Percentiles rank a stretch among this genome's conserved stretches.
Evolutionary conservation across 2,113 vertebrate genomes (phyloP).

Genomic region (Larimichthys crocea): DNA sequence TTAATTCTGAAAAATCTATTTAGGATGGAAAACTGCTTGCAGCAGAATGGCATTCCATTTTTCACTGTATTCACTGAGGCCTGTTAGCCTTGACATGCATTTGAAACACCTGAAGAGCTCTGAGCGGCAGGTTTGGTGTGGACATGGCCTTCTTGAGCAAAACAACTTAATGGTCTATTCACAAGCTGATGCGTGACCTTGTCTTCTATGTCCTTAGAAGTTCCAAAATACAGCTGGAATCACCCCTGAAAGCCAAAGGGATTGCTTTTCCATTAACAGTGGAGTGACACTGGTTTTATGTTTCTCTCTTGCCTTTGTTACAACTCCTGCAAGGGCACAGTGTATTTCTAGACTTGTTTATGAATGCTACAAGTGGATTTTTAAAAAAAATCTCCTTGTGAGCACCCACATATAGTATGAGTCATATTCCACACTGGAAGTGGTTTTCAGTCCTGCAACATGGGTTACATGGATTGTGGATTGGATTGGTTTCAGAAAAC

Average conservation of each 20-base stretch:
- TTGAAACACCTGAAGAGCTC: conserved; percentile 44
- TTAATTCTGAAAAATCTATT: conserved; percentile 24
- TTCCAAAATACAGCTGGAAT: conserved; percentile 65
- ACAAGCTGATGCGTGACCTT: conserved; percentile 59
- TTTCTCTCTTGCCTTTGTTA: conserved; percentile 41
- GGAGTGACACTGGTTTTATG: conserved; percentile 53
- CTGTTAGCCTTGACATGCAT: conserved; percentile 66
- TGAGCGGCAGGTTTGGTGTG: conserved; percentile 46
- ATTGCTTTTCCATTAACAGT: conserved; percentile 67
- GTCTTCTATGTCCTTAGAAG: conserved; percentile 57
- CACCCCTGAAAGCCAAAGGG: conserved; percentile 61
- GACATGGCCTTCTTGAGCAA: conserved; percentile 54
- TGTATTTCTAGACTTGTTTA: conserved; percentile 40
- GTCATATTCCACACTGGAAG: conserved; percentile 39
- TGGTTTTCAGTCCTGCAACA: conserved; percentile 24
- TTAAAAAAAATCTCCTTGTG: conserved; percentile 29
- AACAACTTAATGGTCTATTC: conserved; percentile 71
- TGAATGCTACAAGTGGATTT: conserved; percentile 41
- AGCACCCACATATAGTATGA: conserved; percentile 41
- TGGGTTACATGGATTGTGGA: not conserved
- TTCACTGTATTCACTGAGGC: conserved; percentile 30
- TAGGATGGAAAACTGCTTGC: conserved; percentile 41
- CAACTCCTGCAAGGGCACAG: conserved; percentile 42
- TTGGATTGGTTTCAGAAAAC: conserved; percentile 16
- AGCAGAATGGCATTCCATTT: conserved; percentile 13